Percentiles rank a stretch among this genome's conserved stretches.
Conservation (phyloP, 1,140 invertebrate genomes). For the Drosophila rufa region DNA sequence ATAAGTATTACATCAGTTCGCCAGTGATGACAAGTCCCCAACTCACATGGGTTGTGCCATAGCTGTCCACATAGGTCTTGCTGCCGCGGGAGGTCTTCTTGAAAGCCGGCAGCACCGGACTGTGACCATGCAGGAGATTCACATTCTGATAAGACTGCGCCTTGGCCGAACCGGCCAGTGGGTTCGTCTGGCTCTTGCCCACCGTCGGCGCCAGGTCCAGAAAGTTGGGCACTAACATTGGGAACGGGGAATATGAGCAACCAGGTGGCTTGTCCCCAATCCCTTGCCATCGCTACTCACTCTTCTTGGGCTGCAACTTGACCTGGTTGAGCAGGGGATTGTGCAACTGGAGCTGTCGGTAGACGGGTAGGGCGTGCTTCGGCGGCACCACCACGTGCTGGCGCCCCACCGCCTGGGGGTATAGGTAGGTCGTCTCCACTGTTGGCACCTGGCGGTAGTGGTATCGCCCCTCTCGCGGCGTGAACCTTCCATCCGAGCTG, state of each 20-base stretch:
- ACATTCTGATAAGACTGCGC: constrained; percentile 79
- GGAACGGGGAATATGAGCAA: constrained; percentile 6
- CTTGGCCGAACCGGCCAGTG: constrained; percentile 59
- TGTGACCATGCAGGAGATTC: constrained; percentile 70
- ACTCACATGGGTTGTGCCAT: constrained; percentile 77
- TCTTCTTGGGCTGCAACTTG: constrained; percentile 80
- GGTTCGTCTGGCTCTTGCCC: constrained; percentile 59
- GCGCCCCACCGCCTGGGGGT: constrained; percentile 79
- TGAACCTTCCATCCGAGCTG: constrained; percentile 81
- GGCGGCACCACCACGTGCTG: constrained; percentile 63
- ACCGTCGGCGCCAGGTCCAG: constrained; percentile 71
- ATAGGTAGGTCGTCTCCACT: constrained; percentile 82
- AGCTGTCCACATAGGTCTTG: constrained; percentile 79
- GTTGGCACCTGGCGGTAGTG: constrained; percentile 73
- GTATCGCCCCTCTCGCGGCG: constrained; percentile 72
- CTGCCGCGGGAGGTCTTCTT: constrained; percentile 71
- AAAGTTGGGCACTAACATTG: constrained; percentile 65
- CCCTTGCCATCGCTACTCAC: constrained; percentile 39
- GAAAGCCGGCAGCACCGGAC: constrained; percentile 58
- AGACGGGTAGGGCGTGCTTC: constrained; percentile 65
- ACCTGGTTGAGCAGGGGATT: constrained; percentile 82
- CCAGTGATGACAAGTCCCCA: neutral
- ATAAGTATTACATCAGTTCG: constrained; percentile 13
- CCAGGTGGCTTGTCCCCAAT: neutral
- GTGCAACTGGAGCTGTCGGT: constrained; percentile 76